A percentile compares a stretch with the other conserved stretches of the same genome.
phyloP scores from a whole-genome alignment of 1,140 invertebrate genomes.

The Argopecten irradians region DNA sequence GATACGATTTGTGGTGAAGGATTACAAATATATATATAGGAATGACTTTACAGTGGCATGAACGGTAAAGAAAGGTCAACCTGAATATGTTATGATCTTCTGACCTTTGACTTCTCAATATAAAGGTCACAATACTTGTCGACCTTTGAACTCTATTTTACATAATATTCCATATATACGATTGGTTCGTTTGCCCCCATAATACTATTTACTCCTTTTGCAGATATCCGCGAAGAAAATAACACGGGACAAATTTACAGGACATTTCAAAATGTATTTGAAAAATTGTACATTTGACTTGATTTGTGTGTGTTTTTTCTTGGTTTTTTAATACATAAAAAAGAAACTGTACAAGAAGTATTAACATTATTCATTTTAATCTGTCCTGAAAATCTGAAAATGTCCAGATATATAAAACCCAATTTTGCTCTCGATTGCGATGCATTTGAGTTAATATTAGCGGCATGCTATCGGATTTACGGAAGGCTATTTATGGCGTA shows the following conservation, averaged over 20 bases:
- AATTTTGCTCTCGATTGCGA: neutral
- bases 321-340: neutral
- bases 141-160: neutral
- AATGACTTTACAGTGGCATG: neutral
- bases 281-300: too few species aligned
- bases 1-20: neutral
- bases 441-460: neutral
- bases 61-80: neutral
- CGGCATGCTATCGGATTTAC: neutral
- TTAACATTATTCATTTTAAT: neutral
- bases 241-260: neutral
- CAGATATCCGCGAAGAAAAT: neutral
- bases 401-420: neutral
- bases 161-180: neutral
- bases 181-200: neutral
- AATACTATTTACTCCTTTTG: neutral
- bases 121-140: neutral
- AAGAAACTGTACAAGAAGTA: neutral
- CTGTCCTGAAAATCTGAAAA: neutral
- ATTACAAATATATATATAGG: neutral
- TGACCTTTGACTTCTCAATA: neutral
- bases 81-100: constrained; percentile 9
- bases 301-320: too few species aligned
- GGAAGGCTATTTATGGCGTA: too few species aligned
- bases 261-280: neutral